Percentiles rank a stretch among this genome's conserved stretches.
phyloP scores from a whole-genome alignment of 2,888 invertebrate species.

The Neoascia interrupta region DNA sequence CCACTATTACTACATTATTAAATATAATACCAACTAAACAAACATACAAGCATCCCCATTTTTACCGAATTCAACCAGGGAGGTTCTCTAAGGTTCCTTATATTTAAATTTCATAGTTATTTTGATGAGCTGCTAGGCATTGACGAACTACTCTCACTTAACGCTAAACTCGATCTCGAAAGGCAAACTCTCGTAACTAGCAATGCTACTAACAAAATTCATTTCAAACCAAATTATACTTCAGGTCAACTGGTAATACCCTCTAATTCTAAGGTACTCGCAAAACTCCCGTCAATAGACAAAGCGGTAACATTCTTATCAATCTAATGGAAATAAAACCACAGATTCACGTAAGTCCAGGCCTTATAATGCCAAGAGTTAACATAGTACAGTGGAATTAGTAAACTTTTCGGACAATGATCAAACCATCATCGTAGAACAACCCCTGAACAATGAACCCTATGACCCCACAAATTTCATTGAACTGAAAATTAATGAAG shows the following conservation, averaged over 20 bases:
- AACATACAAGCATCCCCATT: not conserved
- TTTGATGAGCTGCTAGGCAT: not conserved
- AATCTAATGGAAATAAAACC: not conserved
- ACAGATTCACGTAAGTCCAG: not conserved
- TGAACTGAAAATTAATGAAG: not conserved
- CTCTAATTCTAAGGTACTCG: not conserved
- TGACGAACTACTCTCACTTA: not conserved
- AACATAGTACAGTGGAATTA: not conserved
- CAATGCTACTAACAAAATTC: not conserved
- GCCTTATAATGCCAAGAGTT: not conserved
- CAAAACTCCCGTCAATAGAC: slow-evolving; percentile 17
- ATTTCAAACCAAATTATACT: not conserved
- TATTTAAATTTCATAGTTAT: not conserved
- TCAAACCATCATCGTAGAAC: not conserved
- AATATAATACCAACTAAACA: slow-evolving; percentile 8
- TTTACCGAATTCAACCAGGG: slow-evolving; percentile 15
- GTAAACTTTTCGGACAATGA: not conserved
- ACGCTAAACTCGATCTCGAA: not conserved
- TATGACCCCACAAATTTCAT: not conserved
- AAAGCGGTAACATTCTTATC: no score
- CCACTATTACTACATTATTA: not conserved
- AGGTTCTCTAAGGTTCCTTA: not conserved
- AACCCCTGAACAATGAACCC: not conserved
- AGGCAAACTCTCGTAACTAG: not conserved
- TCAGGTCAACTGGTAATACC: slow-evolving; percentile 14